Conservation (phyloP, 2,888 invertebrate species). For the Kryphioiulus occultus region DNA sequence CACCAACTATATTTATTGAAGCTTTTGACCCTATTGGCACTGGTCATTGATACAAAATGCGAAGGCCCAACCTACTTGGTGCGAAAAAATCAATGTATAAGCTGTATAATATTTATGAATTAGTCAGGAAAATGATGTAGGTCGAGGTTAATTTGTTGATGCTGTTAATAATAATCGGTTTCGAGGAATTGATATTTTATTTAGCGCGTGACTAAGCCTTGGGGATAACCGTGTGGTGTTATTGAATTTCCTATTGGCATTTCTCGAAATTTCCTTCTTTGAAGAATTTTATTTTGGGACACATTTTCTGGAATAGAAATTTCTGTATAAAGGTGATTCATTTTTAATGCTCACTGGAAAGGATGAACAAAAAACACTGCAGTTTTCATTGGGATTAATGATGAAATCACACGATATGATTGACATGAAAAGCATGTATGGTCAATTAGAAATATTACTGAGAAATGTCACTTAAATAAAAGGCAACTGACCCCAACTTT, state of each 20-base stretch:
- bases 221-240: neutral
- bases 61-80: neutral
- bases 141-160: slow-evolving; percentile 16
- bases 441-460: neutral
- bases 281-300: neutral
- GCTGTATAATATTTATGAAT: neutral
- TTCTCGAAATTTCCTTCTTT: neutral
- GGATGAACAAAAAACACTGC: too few species aligned
- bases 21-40: neutral
- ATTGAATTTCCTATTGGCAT: neutral
- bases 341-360: too few species aligned
- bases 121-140: slow-evolving; percentile 23
- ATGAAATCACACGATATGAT: neutral
- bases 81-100: neutral
- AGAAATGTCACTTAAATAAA: neutral
- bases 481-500: neutral
- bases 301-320: neutral
- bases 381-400: neutral
- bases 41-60: neutral
- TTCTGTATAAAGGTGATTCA: neutral
- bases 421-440: too few species aligned
- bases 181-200: neutral
- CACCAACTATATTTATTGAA: too few species aligned
- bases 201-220: neutral
- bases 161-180: neutral